phyloP scores from a whole-genome alignment of 1,140 invertebrate genomes.

The Drosophila sucinea region DNA sequence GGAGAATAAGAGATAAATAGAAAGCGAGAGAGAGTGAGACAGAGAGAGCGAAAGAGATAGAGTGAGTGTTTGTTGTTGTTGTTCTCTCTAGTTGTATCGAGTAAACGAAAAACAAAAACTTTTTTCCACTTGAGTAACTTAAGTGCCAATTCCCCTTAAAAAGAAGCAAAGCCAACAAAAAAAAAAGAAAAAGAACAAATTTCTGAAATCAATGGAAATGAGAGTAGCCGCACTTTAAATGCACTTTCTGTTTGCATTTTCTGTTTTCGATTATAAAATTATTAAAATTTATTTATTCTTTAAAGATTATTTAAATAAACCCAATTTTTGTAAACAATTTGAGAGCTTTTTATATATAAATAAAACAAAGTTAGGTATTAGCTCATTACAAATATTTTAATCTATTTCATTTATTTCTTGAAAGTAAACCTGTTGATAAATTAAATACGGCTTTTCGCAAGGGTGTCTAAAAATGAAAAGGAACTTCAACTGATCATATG shows the following conservation, averaged over 20 bases:
- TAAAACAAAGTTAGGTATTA: too few relatives aligned
- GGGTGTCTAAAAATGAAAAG: background rate
- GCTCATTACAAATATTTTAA: too few relatives aligned
- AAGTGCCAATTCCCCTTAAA: conserved; percentile 75
- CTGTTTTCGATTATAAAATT: background rate
- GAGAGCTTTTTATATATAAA: too few relatives aligned
- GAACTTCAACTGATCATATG: background rate
- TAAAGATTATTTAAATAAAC: background rate
- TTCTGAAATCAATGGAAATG: conserved; percentile 30
- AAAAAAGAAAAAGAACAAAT: conserved; percentile 34
- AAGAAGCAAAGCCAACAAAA: conserved; percentile 40
- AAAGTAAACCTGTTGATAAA: background rate
- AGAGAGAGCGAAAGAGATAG: background rate
- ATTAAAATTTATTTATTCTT: background rate
- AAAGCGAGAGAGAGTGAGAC: background rate
- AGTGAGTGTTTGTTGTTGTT: conserved; percentile 40
- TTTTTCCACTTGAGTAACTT: conserved; percentile 82
- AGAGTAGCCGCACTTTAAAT: conserved; percentile 40
- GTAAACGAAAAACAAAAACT: conserved; percentile 81
- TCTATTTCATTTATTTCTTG: background rate
- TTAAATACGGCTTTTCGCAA: background rate
- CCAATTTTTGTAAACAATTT: too few relatives aligned
- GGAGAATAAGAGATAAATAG: conserved; percentile 10
- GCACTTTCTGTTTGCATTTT: conserved; percentile 36
- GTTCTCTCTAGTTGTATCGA: conserved; percentile 69